A percentile compares a stretch with the other conserved stretches of the same genome.
Conservation (phyloP, 1,140 invertebrate species). For the Drosophila orosa region DNA sequence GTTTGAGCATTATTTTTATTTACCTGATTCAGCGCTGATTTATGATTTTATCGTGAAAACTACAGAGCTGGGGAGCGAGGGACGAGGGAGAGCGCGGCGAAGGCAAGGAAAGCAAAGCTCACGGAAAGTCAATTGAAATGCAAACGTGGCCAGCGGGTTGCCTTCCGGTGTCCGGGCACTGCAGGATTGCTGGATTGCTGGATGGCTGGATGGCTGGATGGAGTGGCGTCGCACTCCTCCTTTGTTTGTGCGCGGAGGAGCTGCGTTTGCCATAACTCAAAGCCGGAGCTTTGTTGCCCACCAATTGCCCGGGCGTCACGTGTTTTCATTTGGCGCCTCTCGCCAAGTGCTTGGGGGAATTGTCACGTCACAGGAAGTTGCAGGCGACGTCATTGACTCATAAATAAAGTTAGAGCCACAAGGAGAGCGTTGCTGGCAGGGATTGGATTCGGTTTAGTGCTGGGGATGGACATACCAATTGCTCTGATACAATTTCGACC, state of each 20-base stretch:
- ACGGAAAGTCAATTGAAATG: conserved; percentile 76
- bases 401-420: conserved; percentile 63
- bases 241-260: conserved; percentile 60
- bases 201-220: conserved; percentile 2
- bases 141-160: conserved; percentile 65
- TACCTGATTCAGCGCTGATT: conserved; percentile 81
- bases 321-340: conserved; percentile 73
- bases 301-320: conserved; percentile 72
- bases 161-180: conserved; percentile 14
- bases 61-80: conserved; percentile 13
- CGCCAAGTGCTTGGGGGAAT: conserved; percentile 51
- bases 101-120: conserved; percentile 24
- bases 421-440: conserved; percentile 10
- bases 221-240: conserved; percentile 2
- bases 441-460: conserved; percentile 9
- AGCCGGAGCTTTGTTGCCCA: conserved; percentile 74
- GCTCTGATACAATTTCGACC: conserved; percentile 42
- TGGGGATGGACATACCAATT: conserved; percentile 21
- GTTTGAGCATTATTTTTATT: conserved; percentile 82
- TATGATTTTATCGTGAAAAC: conserved; percentile 75
- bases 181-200: background rate
- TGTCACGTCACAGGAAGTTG: conserved; percentile 76
- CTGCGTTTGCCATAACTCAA: conserved; percentile 72
- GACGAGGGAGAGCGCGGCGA: background rate
- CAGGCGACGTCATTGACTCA: conserved; percentile 71